phyloP scores from a whole-genome alignment of 2,113 vertebrate genomes.

The Oreocharis arfaki region DNA sequence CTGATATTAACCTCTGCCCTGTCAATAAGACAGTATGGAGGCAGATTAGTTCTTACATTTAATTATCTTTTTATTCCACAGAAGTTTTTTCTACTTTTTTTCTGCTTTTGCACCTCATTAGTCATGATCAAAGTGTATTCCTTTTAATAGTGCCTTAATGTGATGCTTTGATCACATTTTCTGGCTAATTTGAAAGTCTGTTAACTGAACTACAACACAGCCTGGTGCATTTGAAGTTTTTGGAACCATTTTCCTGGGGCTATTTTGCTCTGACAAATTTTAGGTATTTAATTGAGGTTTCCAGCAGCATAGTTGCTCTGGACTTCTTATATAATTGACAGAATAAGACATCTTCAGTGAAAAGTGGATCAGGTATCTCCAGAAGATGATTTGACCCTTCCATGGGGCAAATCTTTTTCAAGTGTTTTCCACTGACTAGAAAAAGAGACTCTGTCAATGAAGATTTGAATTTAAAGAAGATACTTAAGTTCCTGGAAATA shows the following conservation, averaged over 20 bases:
- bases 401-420: background rate
- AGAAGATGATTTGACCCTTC: background rate
- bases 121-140: conserved; percentile 52
- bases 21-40: background rate
- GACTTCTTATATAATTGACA: background rate
- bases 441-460: background rate
- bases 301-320: background rate
- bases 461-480: background rate
- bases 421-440: background rate
- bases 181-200: conserved; percentile 10
- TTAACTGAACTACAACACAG: conserved; percentile 1
- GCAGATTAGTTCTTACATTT: background rate
- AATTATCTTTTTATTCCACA: background rate
- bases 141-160: conserved; percentile 27
- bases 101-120: conserved; percentile 41
- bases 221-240: conserved; percentile 4
- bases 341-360: background rate
- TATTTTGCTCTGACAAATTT: background rate
- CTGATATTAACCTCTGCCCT: conserved; percentile 5
- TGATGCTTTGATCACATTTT: conserved; percentile 52
- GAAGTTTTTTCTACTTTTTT: background rate
- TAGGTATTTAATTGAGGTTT: background rate
- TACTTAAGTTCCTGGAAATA: background rate
- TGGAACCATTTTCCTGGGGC: background rate
- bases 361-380: background rate